Base-by-base conservation (phyloP, 2,888 invertebrate genomes). In the Torymus texanus region DNA sequence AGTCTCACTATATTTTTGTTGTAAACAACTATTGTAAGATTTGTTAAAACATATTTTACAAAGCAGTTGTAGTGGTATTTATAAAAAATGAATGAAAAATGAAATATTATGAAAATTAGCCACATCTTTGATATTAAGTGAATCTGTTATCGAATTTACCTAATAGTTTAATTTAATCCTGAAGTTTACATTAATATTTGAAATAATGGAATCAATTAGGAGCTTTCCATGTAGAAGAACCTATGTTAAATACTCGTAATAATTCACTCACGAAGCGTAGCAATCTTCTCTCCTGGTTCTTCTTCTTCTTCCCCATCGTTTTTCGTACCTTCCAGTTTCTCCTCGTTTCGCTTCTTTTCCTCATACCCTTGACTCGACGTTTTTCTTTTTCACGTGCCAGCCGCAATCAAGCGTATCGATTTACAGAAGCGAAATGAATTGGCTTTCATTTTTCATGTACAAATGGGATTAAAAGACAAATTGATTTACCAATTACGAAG, bases 381-480 rank as follows among this genome's bases (percentile, higher is more conserved):
- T 67, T 59, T 68, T 63, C 56, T 59, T 59, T 76, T 63, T 63
- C 70, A 41, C 62, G 41, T 56, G 68, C 75, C 71, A 71, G 71
- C 58, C 58, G 59, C 70, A 71, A 77, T 77, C 55, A 65, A 65
- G 58, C 71, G 51, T 71, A 76, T 77, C 71, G 65, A 77, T 77
- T 68, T 41, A 13, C 66, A 53, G 2, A 51, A 50, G 16, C 61
- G 13, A 21, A 70, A 74, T 65, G 65, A 75, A 75, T 75, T 61
- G 79, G 8, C 66, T 71, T 75, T 79, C 79, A 79, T 79, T 79
- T 71, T 79, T 79, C 79, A 79, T 75, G 75, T 67, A 75, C 61
- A 79, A 79, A 75, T 75, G 75, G 66, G 75, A 79, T 75, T 79
- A 75, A 71, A 79, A 55, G 75, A 79, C 79, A 75, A 75, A 79